phyloP scores from a whole-genome alignment of 2,888 invertebrate species.

The Spialia ferax region DNA sequence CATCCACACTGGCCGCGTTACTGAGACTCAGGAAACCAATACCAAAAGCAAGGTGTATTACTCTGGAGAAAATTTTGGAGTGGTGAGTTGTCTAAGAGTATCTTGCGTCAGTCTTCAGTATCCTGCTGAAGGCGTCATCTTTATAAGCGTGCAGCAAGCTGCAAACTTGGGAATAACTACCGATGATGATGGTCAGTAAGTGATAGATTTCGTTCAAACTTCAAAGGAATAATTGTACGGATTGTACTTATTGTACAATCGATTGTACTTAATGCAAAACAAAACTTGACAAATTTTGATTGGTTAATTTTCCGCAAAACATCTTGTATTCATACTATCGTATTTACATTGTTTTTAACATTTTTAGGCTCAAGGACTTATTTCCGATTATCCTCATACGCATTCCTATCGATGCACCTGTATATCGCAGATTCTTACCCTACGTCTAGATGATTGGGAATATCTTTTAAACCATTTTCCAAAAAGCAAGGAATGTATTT shows the following conservation, averaged over 20 bases:
- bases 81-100: constrained; percentile 56
- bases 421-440: constrained; percentile 67
- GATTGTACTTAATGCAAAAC: too few species aligned
- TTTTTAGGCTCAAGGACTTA: constrained; percentile 66
- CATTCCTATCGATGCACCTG: constrained; percentile 63
- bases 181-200: too few species aligned
- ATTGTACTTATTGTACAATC: too few species aligned
- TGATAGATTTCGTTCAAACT: too few species aligned
- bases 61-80: constrained; percentile 64
- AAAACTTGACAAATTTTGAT: too few species aligned
- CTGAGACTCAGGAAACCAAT: constrained; percentile 53
- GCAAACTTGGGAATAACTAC: too few species aligned
- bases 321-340: not conserved
- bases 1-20: constrained; percentile 67
- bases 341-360: not conserved
- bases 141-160: too few species aligned
- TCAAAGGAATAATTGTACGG: too few species aligned
- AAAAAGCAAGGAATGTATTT: constrained; percentile 56
- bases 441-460: constrained; percentile 66
- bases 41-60: constrained; percentile 51
- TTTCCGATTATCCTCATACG: constrained; percentile 58
- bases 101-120: too few species aligned
- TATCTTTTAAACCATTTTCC: constrained; percentile 69
- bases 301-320: too few species aligned
- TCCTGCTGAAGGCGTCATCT: not conserved